Evolutionary conservation across 2,888 invertebrate species (phyloP), one percentile per base, ranked within the genome.

Genomic region (Agrotis puta): DNA sequence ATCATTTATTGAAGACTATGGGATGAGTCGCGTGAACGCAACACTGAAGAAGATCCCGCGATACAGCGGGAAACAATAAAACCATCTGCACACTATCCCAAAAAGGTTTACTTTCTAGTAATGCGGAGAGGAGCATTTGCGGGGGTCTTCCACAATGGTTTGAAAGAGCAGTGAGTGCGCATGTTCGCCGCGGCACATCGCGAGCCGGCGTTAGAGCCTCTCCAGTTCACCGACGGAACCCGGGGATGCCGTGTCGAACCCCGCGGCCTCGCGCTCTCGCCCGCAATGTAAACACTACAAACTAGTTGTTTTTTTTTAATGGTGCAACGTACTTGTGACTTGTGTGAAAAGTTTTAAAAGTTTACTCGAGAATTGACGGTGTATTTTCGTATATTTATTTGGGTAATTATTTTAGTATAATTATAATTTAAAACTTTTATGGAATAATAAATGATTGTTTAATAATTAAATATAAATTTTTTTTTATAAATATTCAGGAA

Each of bases 131-230:
- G 74, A 88, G 88, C 89, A 89, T 91, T 94, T 91, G 91, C 90
- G 90, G 92, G 89, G 92, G 89, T 90, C 88, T 91, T 90, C 89
- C 89, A 94, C 92, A 93, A 92, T 92, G 91, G 91, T 91, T 90
- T 88, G 86, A 91, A 90, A 90, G 90, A 90, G 90, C 87, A 86
- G 86, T 88, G 88, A 94, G 92, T 94, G 95, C 95, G 95, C 95
- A 95, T 95, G 95, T 89, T 79, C 87, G 88, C 81, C 92, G 92
- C 91, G 88, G 90, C 88, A 87, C 89, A 88, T 86, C 87, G 86
- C 88, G 82, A 86, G 87, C 87, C 86, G 81, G 85, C 87, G 79
- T 64, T 84, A 89, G 87, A 79, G 82, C 86, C 90, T 87, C 90
- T 92, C 90, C 93, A 95, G 95, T 94, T 88, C 85, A 89, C 88